Percentiles rank a stretch among this genome's conserved stretches.
These are phyloP conservation scores for Menidia beryllina DNA, from an alignment of 2,113 vertebrate species.

Conservation along the genomic window DNA sequence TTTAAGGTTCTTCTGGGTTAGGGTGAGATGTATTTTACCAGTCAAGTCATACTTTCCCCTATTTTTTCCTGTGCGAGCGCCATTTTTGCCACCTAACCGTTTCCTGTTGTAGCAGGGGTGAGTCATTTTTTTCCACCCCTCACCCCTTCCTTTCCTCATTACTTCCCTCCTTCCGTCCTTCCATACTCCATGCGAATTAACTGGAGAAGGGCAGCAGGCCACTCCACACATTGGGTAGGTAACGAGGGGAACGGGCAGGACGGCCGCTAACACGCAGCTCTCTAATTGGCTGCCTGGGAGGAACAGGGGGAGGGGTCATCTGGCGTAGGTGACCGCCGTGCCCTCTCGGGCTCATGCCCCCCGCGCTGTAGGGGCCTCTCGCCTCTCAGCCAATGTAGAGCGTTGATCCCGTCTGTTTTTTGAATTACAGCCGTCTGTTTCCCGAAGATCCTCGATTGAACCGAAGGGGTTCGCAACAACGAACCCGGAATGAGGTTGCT, in stretches of 20 bases:
- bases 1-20: background rate
- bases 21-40: background rate
- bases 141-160: slow-evolving; percentile 37
- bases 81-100: slow-evolving; percentile 39
- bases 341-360: slow-evolving; percentile 39
- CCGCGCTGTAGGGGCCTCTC: too few species aligned
- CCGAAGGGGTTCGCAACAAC: background rate
- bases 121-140: slow-evolving; percentile 68
- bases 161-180: slow-evolving; percentile 46
- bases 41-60: background rate
- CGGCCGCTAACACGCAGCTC: slow-evolving; percentile 60
- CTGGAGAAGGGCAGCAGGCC: slow-evolving; percentile 74
- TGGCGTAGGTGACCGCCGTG: slow-evolving; percentile 65
- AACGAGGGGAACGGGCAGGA: slow-evolving; percentile 66
- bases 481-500: slow-evolving; percentile 11
- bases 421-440: background rate
- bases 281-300: slow-evolving; percentile 79
- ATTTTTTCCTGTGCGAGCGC: slow-evolving; percentile 12
- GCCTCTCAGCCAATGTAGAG: background rate
- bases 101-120: slow-evolving; percentile 63
- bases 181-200: slow-evolving; percentile 73
- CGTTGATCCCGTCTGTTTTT: background rate
- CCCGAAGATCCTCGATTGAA: background rate
- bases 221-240: slow-evolving; percentile 68
- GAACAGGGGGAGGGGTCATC: slow-evolving; percentile 78